phyloP scores from a whole-genome alignment of 1,140 invertebrate species.

The Drosophila pachea region DNA sequence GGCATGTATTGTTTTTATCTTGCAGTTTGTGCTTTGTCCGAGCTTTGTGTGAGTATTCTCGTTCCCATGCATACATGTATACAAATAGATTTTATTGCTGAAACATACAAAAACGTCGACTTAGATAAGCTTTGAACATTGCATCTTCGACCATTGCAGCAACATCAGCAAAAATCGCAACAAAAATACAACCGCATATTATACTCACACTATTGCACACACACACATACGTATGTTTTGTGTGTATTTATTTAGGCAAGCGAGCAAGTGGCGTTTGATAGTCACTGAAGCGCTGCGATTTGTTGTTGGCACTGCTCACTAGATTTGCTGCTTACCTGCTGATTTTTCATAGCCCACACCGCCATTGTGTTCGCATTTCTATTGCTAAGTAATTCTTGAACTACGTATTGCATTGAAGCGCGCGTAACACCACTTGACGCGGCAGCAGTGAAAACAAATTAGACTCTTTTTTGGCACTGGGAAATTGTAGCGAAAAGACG shows the following conservation, averaged over 20 bases:
- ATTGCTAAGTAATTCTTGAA: slow-evolving; percentile 17
- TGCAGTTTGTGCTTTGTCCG: slow-evolving; percentile 55
- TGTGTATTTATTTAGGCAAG: slow-evolving; percentile 37
- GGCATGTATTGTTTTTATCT: slow-evolving; percentile 48
- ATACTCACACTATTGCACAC: slow-evolving; percentile 13
- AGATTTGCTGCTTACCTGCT: slow-evolving; percentile 56
- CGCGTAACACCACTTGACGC: slow-evolving; percentile 14
- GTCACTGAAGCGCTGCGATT: slow-evolving; percentile 40
- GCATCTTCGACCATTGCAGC: slow-evolving; percentile 12
- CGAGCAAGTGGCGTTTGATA: slow-evolving; percentile 39
- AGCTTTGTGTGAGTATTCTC: slow-evolving; percentile 55
- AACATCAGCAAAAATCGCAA: slow-evolving; percentile 29
- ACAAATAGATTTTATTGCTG: slow-evolving; percentile 49
- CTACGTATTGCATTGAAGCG: slow-evolving; percentile 13
- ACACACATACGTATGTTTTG: neutral
- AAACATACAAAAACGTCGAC: slow-evolving; percentile 36
- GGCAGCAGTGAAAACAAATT: neutral
- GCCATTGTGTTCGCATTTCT: slow-evolving; percentile 32
- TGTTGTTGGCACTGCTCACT: slow-evolving; percentile 30
- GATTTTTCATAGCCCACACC: slow-evolving; percentile 48
- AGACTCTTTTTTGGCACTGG: slow-evolving; percentile 56
- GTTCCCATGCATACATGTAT: slow-evolving; percentile 22
- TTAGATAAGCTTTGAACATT: slow-evolving; percentile 41
- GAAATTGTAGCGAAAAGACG: slow-evolving; percentile 51
- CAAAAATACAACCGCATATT: slow-evolving; percentile 30